Evolutionary conservation across 2,113 vertebrate genomes (phyloP).

Genomic region (Lophotis ruficrista): DNA sequence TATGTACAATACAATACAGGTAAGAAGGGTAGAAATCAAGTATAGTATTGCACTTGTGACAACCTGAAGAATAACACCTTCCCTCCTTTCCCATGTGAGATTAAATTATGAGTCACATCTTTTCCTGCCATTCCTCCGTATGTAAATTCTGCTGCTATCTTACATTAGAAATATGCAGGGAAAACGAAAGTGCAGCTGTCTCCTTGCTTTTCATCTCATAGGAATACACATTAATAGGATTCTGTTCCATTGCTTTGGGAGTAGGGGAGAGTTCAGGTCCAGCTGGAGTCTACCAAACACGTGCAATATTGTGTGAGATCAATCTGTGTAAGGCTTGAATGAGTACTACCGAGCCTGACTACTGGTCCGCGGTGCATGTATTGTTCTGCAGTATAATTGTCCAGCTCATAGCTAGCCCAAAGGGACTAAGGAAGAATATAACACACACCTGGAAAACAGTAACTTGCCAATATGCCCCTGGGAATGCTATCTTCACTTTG

Average conservation of each 20-base stretch:
- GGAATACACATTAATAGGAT: not conserved
- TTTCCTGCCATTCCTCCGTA: not conserved
- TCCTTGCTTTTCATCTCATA: not conserved
- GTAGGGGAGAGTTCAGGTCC: not conserved
- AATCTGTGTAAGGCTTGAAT: not conserved
- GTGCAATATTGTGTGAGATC: not conserved
- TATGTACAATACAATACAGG: not conserved
- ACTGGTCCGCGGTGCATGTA: not conserved
- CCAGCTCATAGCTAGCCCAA: not conserved
- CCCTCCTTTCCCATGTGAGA: not conserved
- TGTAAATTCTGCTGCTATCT: not conserved
- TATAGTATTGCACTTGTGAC: not conserved
- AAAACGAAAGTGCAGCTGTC: constrained; percentile 25
- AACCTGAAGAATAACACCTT: not conserved
- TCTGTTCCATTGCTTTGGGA: constrained; percentile 8
- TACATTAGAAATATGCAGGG: not conserved
- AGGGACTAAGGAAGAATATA: not conserved
- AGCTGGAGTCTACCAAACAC: not conserved
- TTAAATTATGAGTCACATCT: not conserved
- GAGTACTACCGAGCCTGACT: not conserved
- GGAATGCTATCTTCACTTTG: not conserved
- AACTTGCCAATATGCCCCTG: not conserved
- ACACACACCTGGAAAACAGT: not conserved
- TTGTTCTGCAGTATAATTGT: not conserved
- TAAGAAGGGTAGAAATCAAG: not conserved